Evolutionary conservation across 2,888 invertebrate species (phyloP).

Genomic region (Petrolisthes cinctipes): DNA sequence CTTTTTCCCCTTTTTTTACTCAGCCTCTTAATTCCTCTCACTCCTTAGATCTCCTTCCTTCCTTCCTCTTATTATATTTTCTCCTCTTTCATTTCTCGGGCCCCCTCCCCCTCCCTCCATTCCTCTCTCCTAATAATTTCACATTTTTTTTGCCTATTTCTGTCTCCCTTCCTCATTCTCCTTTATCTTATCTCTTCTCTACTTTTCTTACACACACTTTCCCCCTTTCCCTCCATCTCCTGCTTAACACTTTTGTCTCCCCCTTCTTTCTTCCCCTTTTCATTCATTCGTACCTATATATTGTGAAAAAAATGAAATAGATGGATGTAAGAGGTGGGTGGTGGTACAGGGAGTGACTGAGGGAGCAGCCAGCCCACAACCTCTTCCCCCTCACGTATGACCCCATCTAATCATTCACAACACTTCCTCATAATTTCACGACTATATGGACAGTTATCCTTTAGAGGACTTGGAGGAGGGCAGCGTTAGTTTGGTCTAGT

Average conservation of each 20-base stretch:
- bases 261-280: background rate
- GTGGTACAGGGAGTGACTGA: no score
- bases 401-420: background rate
- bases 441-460: background rate
- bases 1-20: background rate
- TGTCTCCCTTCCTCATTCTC: no score
- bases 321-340: background rate
- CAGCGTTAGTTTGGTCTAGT: background rate
- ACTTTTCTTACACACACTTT: no score
- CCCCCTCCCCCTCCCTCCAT: background rate
- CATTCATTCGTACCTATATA: background rate
- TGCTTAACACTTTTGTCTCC: background rate
- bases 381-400: background rate
- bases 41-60: no score
- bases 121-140: background rate
- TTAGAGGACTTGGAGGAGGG: background rate
- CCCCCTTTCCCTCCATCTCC: background rate
- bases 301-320: background rate
- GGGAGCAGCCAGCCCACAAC: background rate
- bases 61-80: background rate
- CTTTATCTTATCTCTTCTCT: no score
- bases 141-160: no score
- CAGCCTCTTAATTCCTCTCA: background rate
- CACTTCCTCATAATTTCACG: no score
- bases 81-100: background rate